These are phyloP conservation scores for Serripes groenlandicus DNA, from an alignment of 2,888 invertebrate species.

Conservation along the genomic window DNA sequence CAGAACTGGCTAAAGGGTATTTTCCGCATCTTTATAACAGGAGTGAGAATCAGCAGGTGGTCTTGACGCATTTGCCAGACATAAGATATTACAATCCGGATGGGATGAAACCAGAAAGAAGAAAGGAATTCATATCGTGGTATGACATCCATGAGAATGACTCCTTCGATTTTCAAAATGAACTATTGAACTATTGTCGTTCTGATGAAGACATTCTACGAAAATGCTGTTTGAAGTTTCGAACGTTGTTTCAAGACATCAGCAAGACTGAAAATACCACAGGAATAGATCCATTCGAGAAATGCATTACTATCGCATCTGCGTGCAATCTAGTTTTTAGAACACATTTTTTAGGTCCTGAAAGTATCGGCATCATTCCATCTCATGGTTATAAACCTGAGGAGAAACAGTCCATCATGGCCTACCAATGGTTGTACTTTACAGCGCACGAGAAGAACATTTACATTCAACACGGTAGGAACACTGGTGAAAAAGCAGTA, in stretches of 20 bases:
- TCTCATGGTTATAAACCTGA: slow-evolving; percentile 54
- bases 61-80: slow-evolving; percentile 10
- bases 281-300: slow-evolving; percentile 49
- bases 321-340: slow-evolving; percentile 33
- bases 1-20: slow-evolving; percentile 1
- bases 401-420: no score
- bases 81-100: slow-evolving; percentile 24
- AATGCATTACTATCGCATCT: slow-evolving; percentile 52
- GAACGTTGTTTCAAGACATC: slow-evolving; percentile 18
- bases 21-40: slow-evolving; percentile 27
- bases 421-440: slow-evolving; percentile 13
- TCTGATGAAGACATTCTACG: neutral
- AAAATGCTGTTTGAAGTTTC: neutral
- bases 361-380: slow-evolving; percentile 55
- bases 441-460: neutral
- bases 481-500: slow-evolving; percentile 17
- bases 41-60: slow-evolving; percentile 7
- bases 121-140: slow-evolving; percentile 29
- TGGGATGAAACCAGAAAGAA: slow-evolving; percentile 21
- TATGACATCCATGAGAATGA: slow-evolving; percentile 14
- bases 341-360: slow-evolving; percentile 27
- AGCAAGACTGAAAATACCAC: neutral
- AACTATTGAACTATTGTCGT: slow-evolving; percentile 29
- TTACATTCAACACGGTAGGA: slow-evolving; percentile 23
- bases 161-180: slow-evolving; percentile 34